Conservation (phyloP, 2,113 vertebrate genomes). For the Trinectes maculatus region DNA sequence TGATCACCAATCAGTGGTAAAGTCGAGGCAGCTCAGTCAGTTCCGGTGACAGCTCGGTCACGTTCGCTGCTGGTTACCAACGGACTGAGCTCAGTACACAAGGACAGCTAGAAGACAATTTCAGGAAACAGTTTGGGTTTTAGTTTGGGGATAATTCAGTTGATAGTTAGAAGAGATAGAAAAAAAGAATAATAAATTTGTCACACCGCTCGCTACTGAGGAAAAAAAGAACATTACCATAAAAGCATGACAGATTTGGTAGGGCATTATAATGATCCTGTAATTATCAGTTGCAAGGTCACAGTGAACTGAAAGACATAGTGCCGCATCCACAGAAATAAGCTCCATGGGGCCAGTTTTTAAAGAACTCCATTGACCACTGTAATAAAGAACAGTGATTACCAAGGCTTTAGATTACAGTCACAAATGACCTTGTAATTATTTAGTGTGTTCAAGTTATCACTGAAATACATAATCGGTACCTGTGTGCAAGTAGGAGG, state of each 20-base stretch:
- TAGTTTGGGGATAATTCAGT: slow-evolving; percentile 31
- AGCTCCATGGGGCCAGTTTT: slow-evolving; percentile 8
- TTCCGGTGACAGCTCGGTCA: slow-evolving; percentile 9
- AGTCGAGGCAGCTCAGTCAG: slow-evolving; percentile 4
- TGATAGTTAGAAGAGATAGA: slow-evolving; percentile 40
- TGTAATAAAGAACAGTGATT: background rate
- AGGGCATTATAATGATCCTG: slow-evolving; percentile 40
- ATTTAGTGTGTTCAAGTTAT: background rate
- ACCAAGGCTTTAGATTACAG: background rate
- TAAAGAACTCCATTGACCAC: slow-evolving; percentile 6
- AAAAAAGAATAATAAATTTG: slow-evolving; percentile 34
- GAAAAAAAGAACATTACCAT: slow-evolving; percentile 61
- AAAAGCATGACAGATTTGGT: slow-evolving; percentile 52
- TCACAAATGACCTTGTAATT: background rate
- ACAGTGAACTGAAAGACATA: slow-evolving; percentile 30
- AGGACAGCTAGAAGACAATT: slow-evolving; percentile 10
- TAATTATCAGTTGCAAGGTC: slow-evolving; percentile 59
- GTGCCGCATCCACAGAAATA: slow-evolving; percentile 21
- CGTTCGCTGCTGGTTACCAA: slow-evolving; percentile 11
- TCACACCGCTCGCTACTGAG: slow-evolving; percentile 18
- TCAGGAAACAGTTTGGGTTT: slow-evolving; percentile 25
- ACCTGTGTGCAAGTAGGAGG: background rate
- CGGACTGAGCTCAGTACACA: background rate
- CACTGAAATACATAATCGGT: background rate
- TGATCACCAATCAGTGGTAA: slow-evolving; percentile 4